Conservation (phyloP, 1,140 invertebrate genomes). For the Anastrepha ludens region DNA sequence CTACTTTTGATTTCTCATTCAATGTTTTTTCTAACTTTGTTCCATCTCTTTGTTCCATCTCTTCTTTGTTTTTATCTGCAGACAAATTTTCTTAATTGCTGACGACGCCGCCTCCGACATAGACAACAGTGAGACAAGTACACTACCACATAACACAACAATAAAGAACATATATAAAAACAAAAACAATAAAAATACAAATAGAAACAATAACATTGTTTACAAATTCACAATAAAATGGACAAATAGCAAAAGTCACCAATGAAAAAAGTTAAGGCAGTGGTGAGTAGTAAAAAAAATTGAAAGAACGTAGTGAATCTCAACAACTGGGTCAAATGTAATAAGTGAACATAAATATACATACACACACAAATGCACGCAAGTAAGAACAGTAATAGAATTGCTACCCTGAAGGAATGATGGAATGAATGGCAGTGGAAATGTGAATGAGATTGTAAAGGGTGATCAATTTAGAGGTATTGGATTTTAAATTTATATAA, state of each 20-base stretch:
- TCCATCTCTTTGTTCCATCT: background rate
- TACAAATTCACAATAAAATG: conserved; percentile 49
- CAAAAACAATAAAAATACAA: background rate
- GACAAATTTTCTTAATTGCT: conserved; percentile 44
- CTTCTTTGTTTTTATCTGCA: conserved; percentile 11
- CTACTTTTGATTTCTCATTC: no score
- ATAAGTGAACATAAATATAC: background rate
- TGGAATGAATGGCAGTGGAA: background rate
- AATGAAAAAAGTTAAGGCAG: background rate
- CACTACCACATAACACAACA: background rate
- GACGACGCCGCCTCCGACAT: conserved; percentile 8
- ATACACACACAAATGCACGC: background rate
- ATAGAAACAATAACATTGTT: conserved; percentile 16
- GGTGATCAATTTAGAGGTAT: no score
- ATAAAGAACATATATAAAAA: background rate
- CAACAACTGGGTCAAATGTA: conserved; percentile 42
- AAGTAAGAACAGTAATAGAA: background rate
- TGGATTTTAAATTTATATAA: no score
- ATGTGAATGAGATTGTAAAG: background rate
- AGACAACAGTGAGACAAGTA: background rate
- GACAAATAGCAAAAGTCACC: conserved; percentile 16
- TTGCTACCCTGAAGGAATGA: background rate
- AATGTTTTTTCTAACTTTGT: no score
- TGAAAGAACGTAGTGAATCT: background rate
- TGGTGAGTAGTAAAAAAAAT: background rate